Evolutionary conservation across 2,888 invertebrate species (phyloP).

Genomic region (Eretmocerus hayati): DNA sequence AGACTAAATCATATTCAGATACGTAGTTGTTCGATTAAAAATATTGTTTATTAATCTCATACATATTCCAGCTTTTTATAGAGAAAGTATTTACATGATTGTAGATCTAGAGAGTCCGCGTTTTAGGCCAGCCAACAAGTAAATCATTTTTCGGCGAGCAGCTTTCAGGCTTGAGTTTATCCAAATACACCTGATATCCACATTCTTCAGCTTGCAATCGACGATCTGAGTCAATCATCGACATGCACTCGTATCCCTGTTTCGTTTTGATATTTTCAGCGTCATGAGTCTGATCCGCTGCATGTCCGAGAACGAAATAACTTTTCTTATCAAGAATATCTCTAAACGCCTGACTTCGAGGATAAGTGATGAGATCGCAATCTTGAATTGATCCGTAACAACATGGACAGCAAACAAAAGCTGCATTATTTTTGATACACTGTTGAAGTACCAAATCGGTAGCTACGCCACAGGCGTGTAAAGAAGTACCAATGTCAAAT

Average conservation of each 20-base stretch:
- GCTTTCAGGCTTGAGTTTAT: conserved; percentile 68
- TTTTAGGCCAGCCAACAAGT: conserved; percentile 57
- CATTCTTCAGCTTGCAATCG: conserved; percentile 65
- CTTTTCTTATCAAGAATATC: conserved; percentile 50
- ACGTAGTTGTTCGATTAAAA: no score
- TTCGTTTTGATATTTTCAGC: conserved; percentile 60
- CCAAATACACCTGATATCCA: conserved; percentile 69
- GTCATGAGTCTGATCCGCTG: conserved; percentile 86
- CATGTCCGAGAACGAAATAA: conserved; percentile 77
- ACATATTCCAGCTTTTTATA: no score
- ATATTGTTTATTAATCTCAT: no score
- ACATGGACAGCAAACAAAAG: conserved; percentile 87
- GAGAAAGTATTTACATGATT: no score
- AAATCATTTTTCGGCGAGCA: conserved; percentile 93
- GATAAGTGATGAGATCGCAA: conserved; percentile 75
- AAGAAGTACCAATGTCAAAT: conserved; percentile 79
- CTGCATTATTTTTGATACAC: conserved; percentile 68
- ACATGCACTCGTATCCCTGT: conserved; percentile 82
- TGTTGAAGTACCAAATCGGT: conserved; percentile 85
- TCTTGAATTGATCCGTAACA: conserved; percentile 85
- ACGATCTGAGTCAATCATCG: conserved; percentile 80
- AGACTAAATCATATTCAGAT: no score
- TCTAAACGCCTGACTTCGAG: conserved; percentile 63
- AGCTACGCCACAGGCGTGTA: conserved; percentile 93
- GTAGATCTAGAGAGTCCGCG: no score